These are phyloP conservation scores for Trichonephila clavata DNA, from an alignment of 1,140 invertebrate genomes.

Conservation along the genomic window DNA sequence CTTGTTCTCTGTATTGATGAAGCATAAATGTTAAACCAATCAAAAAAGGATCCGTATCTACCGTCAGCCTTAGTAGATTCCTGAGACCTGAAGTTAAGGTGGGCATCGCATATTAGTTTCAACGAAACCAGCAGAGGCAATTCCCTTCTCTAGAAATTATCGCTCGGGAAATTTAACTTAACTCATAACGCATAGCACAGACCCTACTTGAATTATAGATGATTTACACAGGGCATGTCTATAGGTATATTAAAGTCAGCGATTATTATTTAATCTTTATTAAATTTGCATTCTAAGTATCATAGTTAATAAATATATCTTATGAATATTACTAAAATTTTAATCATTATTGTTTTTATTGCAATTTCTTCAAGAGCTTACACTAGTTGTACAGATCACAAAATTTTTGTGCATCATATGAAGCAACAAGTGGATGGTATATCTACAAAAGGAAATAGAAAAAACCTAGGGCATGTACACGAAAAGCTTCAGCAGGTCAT, in stretches of 20 bases:
- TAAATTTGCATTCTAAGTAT: conserved; percentile 45
- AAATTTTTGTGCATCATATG: conserved; percentile 33
- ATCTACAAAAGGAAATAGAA: conserved; percentile 50
- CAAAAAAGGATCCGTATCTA: conserved; percentile 43
- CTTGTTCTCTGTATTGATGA: too few relatives aligned
- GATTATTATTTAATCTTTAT: conserved; percentile 52
- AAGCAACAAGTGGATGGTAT: conserved; percentile 43
- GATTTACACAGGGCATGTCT: conserved; percentile 35
- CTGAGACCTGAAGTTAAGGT: conserved; percentile 46
- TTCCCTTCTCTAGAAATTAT: conserved; percentile 37
- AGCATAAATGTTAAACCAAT: conserved; percentile 50
- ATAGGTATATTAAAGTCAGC: conserved; percentile 47
- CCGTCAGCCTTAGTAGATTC: conserved; percentile 45
- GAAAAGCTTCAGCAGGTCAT: conserved; percentile 41
- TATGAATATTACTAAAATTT: conserved; percentile 46
- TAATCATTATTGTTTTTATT: conserved; percentile 32
- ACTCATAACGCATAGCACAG: conserved; percentile 24
- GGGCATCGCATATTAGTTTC: conserved; percentile 44
- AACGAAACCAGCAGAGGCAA: conserved; percentile 38
- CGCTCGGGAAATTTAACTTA: conserved; percentile 46
- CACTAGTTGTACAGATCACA: conserved; percentile 17
- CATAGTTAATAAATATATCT: conserved; percentile 39
- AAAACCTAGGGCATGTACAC: conserved; percentile 49
- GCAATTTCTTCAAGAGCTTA: conserved; percentile 42
- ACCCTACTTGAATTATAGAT: too few relatives aligned